These are phyloP conservation scores for Caenorhabditis macrosperma DNA, from an alignment of 2,888 invertebrate genomes.

Conservation along the genomic window DNA sequence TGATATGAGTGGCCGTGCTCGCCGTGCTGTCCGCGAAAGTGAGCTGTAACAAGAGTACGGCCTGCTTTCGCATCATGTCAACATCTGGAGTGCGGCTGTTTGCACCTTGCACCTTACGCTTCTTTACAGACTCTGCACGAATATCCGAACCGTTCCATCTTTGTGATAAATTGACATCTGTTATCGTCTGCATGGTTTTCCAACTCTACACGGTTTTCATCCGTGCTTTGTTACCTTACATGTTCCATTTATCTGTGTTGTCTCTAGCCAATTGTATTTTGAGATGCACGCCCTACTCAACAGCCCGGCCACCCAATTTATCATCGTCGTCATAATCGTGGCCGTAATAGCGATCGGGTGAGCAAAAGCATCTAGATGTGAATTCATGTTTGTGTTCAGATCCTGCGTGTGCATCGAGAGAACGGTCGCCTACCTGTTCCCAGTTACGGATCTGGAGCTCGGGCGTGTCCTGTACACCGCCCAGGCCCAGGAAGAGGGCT, in stretches of 20 bases:
- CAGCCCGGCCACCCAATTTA: conserved; percentile 11
- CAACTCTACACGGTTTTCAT: not conserved
- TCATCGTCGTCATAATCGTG: conserved; percentile 13
- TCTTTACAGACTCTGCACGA: too few relatives aligned
- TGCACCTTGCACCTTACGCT: too few relatives aligned
- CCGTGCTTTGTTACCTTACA: conserved; percentile 6
- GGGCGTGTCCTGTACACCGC: conserved; percentile 16
- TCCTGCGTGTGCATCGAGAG: conserved; percentile 11
- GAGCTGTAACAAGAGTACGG: too few relatives aligned
- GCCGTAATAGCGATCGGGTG: conserved; percentile 14
- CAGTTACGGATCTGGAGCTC: conserved; percentile 5
- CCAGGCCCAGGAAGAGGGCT: too few relatives aligned
- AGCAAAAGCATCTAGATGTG: not conserved
- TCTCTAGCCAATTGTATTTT: not conserved
- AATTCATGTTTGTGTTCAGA: not conserved
- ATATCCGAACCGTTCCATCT: not conserved
- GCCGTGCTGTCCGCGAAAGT: not conserved
- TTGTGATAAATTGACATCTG: not conserved
- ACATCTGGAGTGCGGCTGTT: too few relatives aligned
- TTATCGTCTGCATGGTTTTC: not conserved
- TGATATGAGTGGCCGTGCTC: not conserved
- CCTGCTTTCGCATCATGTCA: not conserved
- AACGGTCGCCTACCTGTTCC: not conserved
- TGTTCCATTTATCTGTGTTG: not conserved
- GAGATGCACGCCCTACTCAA: conserved; percentile 1